Conservation (phyloP, 2,888 invertebrate genomes). For the Tigriopus californicus region DNA sequence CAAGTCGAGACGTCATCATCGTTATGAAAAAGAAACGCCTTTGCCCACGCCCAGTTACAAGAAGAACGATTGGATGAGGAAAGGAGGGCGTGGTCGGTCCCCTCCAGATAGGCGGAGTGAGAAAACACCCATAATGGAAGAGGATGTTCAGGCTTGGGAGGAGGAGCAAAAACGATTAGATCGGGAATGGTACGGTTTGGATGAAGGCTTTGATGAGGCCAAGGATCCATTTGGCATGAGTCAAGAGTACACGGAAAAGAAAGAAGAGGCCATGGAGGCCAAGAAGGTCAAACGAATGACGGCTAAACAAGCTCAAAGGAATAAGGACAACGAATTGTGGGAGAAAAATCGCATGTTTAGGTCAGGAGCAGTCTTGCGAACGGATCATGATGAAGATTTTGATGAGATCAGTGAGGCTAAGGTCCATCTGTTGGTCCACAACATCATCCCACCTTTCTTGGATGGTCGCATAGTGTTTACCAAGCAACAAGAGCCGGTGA, state of each 20-base stretch:
- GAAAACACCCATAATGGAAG: slow-evolving; percentile 34
- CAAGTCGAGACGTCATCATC: background rate
- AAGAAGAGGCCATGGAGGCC: slow-evolving; percentile 57
- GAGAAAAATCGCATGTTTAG: slow-evolving; percentile 85
- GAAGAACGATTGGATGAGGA: slow-evolving; percentile 3
- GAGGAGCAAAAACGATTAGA: slow-evolving; percentile 76
- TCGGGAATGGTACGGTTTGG: slow-evolving; percentile 61
- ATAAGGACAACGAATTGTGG: slow-evolving; percentile 96
- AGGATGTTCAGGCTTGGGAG: slow-evolving; percentile 66
- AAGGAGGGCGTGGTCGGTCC: background rate
- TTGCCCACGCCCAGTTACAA: slow-evolving; percentile 68
- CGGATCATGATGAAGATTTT: slow-evolving; percentile 73
- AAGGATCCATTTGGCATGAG: slow-evolving; percentile 80
- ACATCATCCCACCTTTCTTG: slow-evolving; percentile 93
- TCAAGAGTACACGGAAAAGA: slow-evolving; percentile 76
- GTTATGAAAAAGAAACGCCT: slow-evolving; percentile 40
- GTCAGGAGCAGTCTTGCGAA: slow-evolving; percentile 30
- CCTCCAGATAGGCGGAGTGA: slow-evolving; percentile 20
- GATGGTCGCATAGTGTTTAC: slow-evolving; percentile 98
- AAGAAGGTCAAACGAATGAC: slow-evolving; percentile 62
- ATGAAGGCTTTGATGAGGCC: slow-evolving; percentile 53
- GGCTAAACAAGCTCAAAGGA: slow-evolving; percentile 87
- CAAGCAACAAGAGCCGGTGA: slow-evolving; percentile 95
- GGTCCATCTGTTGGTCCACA: slow-evolving; percentile 88
- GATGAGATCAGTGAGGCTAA: slow-evolving; percentile 88